Percentiles rank a stretch among this genome's conserved stretches.
phyloP scores from a whole-genome alignment of 2,797 vertebrate genomes.

The Gadopsis marmoratus region DNA sequence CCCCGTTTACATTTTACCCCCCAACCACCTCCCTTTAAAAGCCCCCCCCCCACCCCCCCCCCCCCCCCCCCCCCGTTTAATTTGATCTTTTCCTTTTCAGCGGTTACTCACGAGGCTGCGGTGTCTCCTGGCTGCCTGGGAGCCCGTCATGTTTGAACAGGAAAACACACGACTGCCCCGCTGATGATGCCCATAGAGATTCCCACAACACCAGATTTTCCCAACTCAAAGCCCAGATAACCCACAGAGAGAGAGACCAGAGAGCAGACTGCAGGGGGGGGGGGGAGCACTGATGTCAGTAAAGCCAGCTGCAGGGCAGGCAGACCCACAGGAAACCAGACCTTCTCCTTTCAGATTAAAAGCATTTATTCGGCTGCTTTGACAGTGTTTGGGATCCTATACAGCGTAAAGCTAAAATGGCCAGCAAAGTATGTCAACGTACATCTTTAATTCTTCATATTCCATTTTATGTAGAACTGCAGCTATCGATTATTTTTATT shows the following conservation, averaged over 20 bases:
- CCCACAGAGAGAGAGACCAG: slow-evolving; percentile 51
- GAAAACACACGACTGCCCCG: slow-evolving; percentile 32
- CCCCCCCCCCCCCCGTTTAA: not conserved
- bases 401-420: not conserved
- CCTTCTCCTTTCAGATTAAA: slow-evolving; percentile 61
- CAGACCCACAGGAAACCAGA: slow-evolving; percentile 13
- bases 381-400: not conserved
- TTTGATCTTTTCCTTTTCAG: slow-evolving; percentile 12
- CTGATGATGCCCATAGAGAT: slow-evolving; percentile 61
- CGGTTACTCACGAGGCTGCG: slow-evolving; percentile 80
- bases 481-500: not conserved
- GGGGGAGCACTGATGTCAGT: slow-evolving; percentile 7
- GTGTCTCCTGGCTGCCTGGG: slow-evolving; percentile 70
- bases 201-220: slow-evolving; percentile 61
- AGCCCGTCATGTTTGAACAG: slow-evolving; percentile 79
- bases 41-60: too few species aligned
- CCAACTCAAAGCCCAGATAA: slow-evolving; percentile 55
- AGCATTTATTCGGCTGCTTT: not conserved
- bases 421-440: not conserved
- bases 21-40: too few species aligned
- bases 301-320: slow-evolving; percentile 12
- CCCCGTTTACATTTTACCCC: too few species aligned
- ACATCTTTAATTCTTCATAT: not conserved
- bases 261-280: slow-evolving; percentile 7
- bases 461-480: not conserved